Evolutionary conservation across 2,888 invertebrate genomes (phyloP), one percentile per base, ranked within the genome.

Genomic region (Sthenelais limicola): DNA sequence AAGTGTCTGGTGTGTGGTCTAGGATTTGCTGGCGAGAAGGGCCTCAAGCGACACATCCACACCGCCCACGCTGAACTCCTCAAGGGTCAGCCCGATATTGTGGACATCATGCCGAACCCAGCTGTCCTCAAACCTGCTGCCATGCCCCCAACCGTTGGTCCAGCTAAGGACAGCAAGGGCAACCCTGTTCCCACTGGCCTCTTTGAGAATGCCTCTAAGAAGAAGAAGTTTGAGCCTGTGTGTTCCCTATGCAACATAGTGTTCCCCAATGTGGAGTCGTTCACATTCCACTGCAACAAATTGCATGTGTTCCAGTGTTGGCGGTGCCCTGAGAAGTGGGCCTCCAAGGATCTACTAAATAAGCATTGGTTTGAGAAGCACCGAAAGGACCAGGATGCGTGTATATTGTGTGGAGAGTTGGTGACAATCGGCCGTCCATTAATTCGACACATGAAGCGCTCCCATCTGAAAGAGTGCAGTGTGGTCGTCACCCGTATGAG

Each of bases 1-100:
- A 82, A 82, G 75, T 81, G 80, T 62, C 77, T 79, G 48, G 82
- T 83, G 74, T 85, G 85, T 78, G 84, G 83, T 0, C 75, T 77
- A 9, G 79, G 78, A 24, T 82, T 82, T 32, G 67, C 74, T 48
- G 80, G 79, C 33, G 72, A 72, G 21, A 51, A 66, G n/a, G 52
- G 33, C n/a, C 32, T 54, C 35, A 66, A 52, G 51, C 52, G 48
- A 30, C 72, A 72, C 38, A 66, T 67, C 43, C 66, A 66, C 47
- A 80, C 79, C 33, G 76, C 76, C 18, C 78, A 80, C n/a, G 73
- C 81, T 2, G 83, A 84, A 67, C 76, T 77, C 47, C 83, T 84
- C 68, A 80, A 84, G 78, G 80, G 48, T 32, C 18, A 81, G n/a
- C 74, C 80, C 28, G 71, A 74, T 24, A 83, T 83, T 78, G 83